Evolutionary conservation across 2,113 vertebrate species (phyloP), one percentile per base, ranked within the genome.

Genomic region (Nerophis lumbriciformis): DNA sequence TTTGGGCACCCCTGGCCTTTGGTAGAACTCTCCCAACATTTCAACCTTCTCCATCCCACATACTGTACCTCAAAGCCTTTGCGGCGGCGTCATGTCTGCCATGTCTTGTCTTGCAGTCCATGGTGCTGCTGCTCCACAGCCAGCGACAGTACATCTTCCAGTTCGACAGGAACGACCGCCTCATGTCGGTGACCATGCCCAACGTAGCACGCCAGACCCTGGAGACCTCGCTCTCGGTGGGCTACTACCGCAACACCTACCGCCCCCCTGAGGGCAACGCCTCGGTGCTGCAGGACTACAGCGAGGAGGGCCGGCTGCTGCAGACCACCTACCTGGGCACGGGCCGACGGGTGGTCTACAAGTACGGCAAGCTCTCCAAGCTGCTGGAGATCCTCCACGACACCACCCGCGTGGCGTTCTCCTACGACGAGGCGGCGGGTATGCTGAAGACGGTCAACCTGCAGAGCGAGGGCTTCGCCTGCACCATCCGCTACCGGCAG

Each of bases 81-180:
- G 19, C 2, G 19, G 19, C 19, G 1, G 19, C 65, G 53, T 63
- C 14, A 71, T 76, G 35, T 74, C 78, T 80, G 57, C 2, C 15
- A 14, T 28, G 8, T 48, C 5, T 48, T 47, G 6, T 48, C 21
- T 62, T 76, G 37, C 85, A 99, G 97, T 98, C 97, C 65, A 97
- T 97, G 94, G 95, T 99, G 48, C 87, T 99, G 53, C 92, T 98
- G 4, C 96, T 99, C 39, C 94, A 94, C 80, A 99, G 96, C 85
- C 96, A 99, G 84, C 88, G 96, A 61, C 97, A 98, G 71, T 99
- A 99, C 63, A 98, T 99, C 88, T 99, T 99, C 48, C 95, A 99
- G 79, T 99, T 99, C 42, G 97, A 99, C 82, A 96, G 95, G 87
- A 98, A 97, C 0, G 93, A 98, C 75, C 91, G 93, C 0, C 89